Base-by-base conservation (phyloP, 2,888 invertebrate species). In the Meliscaeva auricollis region DNA sequence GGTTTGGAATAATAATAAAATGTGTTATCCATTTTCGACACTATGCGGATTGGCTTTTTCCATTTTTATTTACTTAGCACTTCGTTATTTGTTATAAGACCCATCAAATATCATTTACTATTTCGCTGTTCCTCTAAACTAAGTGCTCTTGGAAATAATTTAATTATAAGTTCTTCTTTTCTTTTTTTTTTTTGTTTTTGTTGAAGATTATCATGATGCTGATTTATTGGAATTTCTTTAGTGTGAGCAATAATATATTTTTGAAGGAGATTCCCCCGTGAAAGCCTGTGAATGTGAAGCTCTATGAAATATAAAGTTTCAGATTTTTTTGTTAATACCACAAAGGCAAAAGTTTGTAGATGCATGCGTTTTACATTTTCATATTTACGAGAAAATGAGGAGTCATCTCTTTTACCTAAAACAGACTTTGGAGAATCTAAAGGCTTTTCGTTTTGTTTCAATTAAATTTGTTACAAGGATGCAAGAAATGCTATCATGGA, bases 61-160 rank as follows among this genome's bases (percentile, higher is more conserved):
- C 50, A 50, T 7, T 50, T 46, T 50, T 50, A 50, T 50, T 50
- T 50, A 50, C 22, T 50, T 50, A 50, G 50, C 50, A 50, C 50
- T 50, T 22, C 13, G 20, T 50, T 50, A 50, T 22, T 50, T 50
- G 5, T 50, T 50, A 50, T 50, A 17, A 7, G n/a, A n/a, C n/a
- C n/a, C n/a, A n/a, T 17, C 17, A 46, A 46, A 46, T 46, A 26
- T 26, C 46, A 46, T 46, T 46, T 15, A 17, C 46, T 46, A 7
- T 17, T 15, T 26, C 26, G 6, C 15, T 46, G 6, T 8, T 15
- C n/a, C 3, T 2, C 17, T 46, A 15, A 17, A 46, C 17, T 46
- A 17, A 46, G 46, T 46, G 46, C 17, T 46, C 46, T 46, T 17
- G 46, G 15, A 17, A 15, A 46, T 46, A 7, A 46, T 46, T 46